Evolutionary conservation across 1,140 invertebrate species (phyloP), one percentile per base, ranked within the genome.

Genomic region (Macrobrachium nipponense): DNA sequence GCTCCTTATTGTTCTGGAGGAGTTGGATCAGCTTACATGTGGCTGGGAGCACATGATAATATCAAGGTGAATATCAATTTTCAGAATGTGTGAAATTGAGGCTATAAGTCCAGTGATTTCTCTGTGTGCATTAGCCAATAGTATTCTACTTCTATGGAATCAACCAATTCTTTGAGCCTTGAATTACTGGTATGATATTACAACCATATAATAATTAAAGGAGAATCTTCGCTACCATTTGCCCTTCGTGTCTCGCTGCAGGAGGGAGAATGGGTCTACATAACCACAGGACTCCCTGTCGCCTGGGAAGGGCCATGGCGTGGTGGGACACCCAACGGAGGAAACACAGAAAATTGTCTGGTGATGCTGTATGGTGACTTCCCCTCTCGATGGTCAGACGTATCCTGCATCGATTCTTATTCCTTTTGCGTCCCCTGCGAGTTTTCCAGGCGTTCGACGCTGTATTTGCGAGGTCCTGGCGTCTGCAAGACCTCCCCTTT

Each of bases 41-140:
- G 83, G 83, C 83, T 86, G 18, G 83, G 83, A 14, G 83, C 83
- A 12, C 77, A 80, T 23, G 83, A 86, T n/a, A 10, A 64, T 8
- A 51, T 60, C 4, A 64, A 86, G 83, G 83, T 86, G 7, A 83
- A 60, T 12, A 43, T 61, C 20, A 20, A 7, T n/a, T 15, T 61
- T 5, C 20, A 20, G 17, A 15, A 23, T 20, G 11, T n/a, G 20
- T 78, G n/a, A 44, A 14, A 36, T n/a, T 18, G 14, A 23, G 59
- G 76, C 18, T 18, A 61, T 5, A 60, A 51, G 11, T 0, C 20
- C 12, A 27, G 77, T 27, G 0, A 17, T 0, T 10, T 5, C 3
- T 27, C 12, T 23, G 2, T 27, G 73, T 15, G 73, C 18, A n/a
- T 20, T 20, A 43, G 36, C 12, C 17, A 15, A 58, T 8, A 51